phyloP scores from a whole-genome alignment of 2,113 vertebrate species.

The Gadus chalcogrammus region DNA sequence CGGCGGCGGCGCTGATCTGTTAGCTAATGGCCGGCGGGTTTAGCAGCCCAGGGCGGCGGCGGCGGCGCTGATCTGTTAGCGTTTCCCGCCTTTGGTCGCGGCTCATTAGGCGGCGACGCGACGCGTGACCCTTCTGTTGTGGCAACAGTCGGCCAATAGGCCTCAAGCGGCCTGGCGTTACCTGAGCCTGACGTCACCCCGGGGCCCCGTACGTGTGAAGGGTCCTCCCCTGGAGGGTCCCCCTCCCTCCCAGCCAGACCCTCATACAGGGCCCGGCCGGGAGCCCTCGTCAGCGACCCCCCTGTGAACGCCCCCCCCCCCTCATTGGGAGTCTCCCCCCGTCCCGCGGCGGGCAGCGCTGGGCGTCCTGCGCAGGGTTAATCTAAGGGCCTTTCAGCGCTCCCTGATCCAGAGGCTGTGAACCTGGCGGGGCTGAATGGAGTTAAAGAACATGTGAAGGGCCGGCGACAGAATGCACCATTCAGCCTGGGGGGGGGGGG shows the following conservation, averaged over 20 bases:
- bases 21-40: slow-evolving; percentile 19
- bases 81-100: slow-evolving; percentile 46
- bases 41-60: slow-evolving; percentile 31
- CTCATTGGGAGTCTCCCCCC: slow-evolving; percentile 67
- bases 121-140: slow-evolving; percentile 66
- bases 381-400: slow-evolving; percentile 68
- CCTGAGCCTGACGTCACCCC: slow-evolving; percentile 57
- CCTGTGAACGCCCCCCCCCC: slow-evolving; percentile 44
- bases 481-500: slow-evolving; percentile 34
- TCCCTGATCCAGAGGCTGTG: slow-evolving; percentile 52
- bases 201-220: slow-evolving; percentile 65
- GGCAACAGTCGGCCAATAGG: slow-evolving; percentile 65
- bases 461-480: slow-evolving; percentile 51
- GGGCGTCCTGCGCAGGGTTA: slow-evolving; percentile 65
- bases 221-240: slow-evolving; percentile 60
- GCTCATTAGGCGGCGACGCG: slow-evolving; percentile 55
- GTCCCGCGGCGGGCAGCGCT: slow-evolving; percentile 59
- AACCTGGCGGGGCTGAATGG: slow-evolving; percentile 53
- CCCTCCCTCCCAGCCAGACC: slow-evolving; percentile 44
- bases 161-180: slow-evolving; percentile 58
- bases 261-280: slow-evolving; percentile 8
- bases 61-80: slow-evolving; percentile 57
- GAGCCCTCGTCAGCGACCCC: slow-evolving; percentile 59
- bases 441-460: slow-evolving; percentile 61
- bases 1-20: slow-evolving; percentile 45